Evolutionary conservation across 2,797 vertebrate genomes (phyloP), one percentile per base, ranked within the genome.

Genomic region (Micrastur ruficollis): DNA sequence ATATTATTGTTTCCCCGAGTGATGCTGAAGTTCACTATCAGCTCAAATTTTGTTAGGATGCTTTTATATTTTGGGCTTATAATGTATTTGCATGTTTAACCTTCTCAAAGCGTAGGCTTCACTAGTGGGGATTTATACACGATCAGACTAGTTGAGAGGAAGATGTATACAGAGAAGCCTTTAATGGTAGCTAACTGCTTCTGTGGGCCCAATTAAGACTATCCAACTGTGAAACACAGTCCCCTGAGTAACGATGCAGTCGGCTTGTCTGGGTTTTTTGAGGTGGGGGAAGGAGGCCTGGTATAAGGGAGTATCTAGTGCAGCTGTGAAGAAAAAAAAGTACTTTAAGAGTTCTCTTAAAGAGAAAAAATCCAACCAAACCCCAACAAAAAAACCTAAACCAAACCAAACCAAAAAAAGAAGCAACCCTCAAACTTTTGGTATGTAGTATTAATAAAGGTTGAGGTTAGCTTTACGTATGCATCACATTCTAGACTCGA

Each of bases 201-300:
- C 97, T 89, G 38, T 86, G 94, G 93, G 87, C 93, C 96, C 95
- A 97, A 96, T 97, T 97, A 97, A 97, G 95, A 56, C 87, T 94
- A 92, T 85, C 93, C 88, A 89, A 79, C 78, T 89, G 71, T 94
- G 95, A 95, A 95, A 95, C 71, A 81, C 52, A 84, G 56, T 97
- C 95, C 68, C 80, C 5, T 11, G 90, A 87, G 89, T 95, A 92
- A 73, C 1, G 0, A 34, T 80, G 72, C 9, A 11, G 81, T 82
- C 23, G 22, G 40, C 71, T 86, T 91, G 68, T 86, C 81, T 81
- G 52, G 10, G 29, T 70, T 95, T 89, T 89, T 81, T 81, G 66
- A 91, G 91, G 50, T 78, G 50, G 83, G 71, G 73, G 38, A 89
- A 65, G 76, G 47, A 53, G 67, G 17, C 32, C 79, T 93, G 81